Base-by-base conservation (phyloP, 1,140 invertebrate genomes). In the Ectropis grisescens region DNA sequence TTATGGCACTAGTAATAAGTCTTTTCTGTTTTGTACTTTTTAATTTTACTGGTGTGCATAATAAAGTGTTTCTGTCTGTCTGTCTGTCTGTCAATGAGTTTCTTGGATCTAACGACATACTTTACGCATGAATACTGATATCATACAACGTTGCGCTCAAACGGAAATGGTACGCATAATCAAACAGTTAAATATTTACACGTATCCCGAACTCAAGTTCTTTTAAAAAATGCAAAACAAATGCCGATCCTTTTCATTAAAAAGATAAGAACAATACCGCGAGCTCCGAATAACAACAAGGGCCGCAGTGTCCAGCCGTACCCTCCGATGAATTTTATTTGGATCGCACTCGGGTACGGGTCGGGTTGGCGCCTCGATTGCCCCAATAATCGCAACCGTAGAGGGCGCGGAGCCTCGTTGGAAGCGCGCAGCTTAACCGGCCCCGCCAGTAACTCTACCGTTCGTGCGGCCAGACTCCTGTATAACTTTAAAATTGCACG, bases 201-300 rank as follows among this genome's bases (percentile, higher is more conserved):
- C 10, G 12, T 12, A 23, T 8, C 13, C 3, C 3, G 3, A 19
- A 19, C 3, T 19, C 8, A 19, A 4, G 3, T 19, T 19, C 16
- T 4, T 19, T 3, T 19, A 19, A 19, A 8, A 65, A 65, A 62
- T 51, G 44, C 58, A 62, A 64, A 78, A 74, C 76, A 81, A 81
- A 78, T 78, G 76, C 76, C 72, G 69, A 62, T 62, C 69, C 76
- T 81, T 81, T 76, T 72, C 76, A 81, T 81, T 81, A 81, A 68
- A 65, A 62, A 60, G 58, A 81, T 78, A 78, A 81, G 78, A 78
- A 69, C 67, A 65, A 76, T 80, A 75, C 59, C 58, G 70, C 70
- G 69, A 78, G 72, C 75, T 60, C 53, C 64, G 72, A 76, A 81
- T 81, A 81, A 78, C 74, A 81, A 78, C 60, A 78, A 62, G 75